A percentile compares a stretch with the other conserved stretches of the same genome.
Evolutionary conservation across 2,888 invertebrate genomes (phyloP).

Genomic region (Plagodis pulveraria): DNA sequence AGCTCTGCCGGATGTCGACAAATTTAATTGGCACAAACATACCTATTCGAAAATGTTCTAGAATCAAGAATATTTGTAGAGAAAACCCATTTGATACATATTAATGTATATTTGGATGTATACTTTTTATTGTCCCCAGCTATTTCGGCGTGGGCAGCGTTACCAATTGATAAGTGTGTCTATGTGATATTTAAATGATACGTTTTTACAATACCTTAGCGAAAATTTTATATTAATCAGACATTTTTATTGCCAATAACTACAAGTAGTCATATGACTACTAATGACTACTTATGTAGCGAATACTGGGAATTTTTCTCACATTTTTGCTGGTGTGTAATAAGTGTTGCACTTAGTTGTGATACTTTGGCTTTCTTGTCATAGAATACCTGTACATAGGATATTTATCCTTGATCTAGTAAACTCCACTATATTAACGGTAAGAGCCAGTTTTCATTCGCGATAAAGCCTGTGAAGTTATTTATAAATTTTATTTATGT

Average conservation of each 20-base stretch:
- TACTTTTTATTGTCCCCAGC: constrained; percentile 17
- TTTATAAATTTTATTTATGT: too few relatives aligned
- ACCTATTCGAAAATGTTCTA: constrained; percentile 16
- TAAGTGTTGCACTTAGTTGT: constrained; percentile 17
- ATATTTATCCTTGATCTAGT: too few relatives aligned
- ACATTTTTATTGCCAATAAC: constrained; percentile 21
- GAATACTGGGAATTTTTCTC: constrained; percentile 20
- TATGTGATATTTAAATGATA: constrained; percentile 14
- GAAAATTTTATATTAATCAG: constrained; percentile 15
- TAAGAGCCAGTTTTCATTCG: too few relatives aligned
- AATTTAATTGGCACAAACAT: constrained; percentile 22
- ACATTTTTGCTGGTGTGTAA: constrained; percentile 21
- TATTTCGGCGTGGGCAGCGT: constrained; percentile 29
- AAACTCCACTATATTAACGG: too few relatives aligned
- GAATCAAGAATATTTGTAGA: constrained; percentile 2
- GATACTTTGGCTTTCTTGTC: too few relatives aligned
- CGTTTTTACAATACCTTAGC: constrained; percentile 20
- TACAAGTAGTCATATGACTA: too few relatives aligned
- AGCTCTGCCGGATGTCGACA: constrained; percentile 14
- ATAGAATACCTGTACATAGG: too few relatives aligned
- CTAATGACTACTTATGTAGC: too few relatives aligned
- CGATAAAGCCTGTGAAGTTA: too few relatives aligned
- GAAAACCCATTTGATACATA: constrained; percentile 18
- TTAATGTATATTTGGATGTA: background rate
- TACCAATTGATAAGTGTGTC: constrained; percentile 12